phyloP scores from a whole-genome alignment of 1,140 invertebrate species.

The Leptinotarsa lineolata region DNA sequence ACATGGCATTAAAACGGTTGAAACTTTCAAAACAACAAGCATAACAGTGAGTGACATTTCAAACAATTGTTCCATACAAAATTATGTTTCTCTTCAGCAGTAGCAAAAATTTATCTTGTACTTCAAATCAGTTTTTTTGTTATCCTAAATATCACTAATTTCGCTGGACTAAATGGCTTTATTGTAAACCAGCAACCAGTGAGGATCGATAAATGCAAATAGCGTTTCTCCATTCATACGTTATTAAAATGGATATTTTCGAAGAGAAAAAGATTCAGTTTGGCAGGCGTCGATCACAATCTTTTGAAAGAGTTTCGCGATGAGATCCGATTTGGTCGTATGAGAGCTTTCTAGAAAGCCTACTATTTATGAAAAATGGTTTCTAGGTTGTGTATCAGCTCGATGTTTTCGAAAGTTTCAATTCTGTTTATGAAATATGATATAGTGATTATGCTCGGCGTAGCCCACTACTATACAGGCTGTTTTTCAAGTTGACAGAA shows the following conservation, averaged over 20 bases:
- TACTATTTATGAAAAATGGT: background rate
- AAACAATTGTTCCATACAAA: too few species aligned
- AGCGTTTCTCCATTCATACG: conserved; percentile 7
- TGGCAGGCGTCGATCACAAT: conserved; percentile 2
- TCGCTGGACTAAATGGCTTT: background rate
- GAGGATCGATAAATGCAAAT: conserved; percentile 13
- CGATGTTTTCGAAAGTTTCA: background rate
- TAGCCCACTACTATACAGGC: too few species aligned
- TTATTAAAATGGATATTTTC: conserved; percentile 1
- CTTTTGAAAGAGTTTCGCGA: conserved; percentile 2
- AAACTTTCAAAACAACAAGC: too few species aligned
- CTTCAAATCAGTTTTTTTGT: too few species aligned
- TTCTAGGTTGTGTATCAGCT: background rate
- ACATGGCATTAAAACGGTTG: too few species aligned
- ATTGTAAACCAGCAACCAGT: conserved; percentile 4
- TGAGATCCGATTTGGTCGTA: background rate
- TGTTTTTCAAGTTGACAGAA: too few species aligned
- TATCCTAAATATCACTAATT: too few species aligned
- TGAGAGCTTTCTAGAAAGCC: background rate
- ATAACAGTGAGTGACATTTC: too few species aligned
- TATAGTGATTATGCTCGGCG: too few species aligned
- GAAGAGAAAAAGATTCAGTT: background rate
- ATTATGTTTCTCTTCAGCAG: too few species aligned
- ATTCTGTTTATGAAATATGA: too few species aligned
- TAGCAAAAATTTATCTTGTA: too few species aligned